Conservation (phyloP, 2,113 vertebrate genomes). For the Protobothrops flavoviridis region DNA sequence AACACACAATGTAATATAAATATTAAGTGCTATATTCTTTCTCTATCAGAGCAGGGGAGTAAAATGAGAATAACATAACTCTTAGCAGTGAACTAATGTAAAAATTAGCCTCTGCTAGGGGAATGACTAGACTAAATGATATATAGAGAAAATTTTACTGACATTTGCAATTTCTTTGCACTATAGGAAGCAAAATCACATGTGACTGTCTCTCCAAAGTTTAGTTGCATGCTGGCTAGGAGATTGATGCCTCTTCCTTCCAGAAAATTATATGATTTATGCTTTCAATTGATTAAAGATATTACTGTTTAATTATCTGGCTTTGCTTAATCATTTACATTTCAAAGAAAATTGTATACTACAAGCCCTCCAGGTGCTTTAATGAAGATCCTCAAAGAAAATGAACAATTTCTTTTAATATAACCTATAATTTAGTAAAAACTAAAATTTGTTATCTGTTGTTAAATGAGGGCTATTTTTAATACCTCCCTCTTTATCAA, state of each 20-base stretch:
- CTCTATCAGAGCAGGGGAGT: not conserved
- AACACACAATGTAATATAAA: not conserved
- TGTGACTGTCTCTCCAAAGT: not conserved
- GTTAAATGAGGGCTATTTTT: not conserved
- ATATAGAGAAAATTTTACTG: not conserved
- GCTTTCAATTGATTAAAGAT: constrained; percentile 5
- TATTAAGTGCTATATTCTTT: not conserved
- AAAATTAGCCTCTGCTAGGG: not conserved
- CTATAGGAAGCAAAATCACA: not conserved
- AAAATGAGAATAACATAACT: not conserved
- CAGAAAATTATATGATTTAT: not conserved
- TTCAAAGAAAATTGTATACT: not conserved
- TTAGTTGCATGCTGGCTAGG: not conserved
- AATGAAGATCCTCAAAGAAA: constrained; percentile 7
- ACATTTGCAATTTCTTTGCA: not conserved
- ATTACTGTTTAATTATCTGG: constrained; percentile 3
- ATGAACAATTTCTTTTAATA: not conserved
- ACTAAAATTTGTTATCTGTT: not conserved
- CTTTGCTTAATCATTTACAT: constrained; percentile 15
- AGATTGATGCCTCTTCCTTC: not conserved
- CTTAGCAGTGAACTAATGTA: not conserved
- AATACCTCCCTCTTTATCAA: not conserved
- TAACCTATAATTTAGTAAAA: not conserved
- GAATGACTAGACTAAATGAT: not conserved
- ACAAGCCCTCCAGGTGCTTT: not conserved